Base-by-base conservation (phyloP, 2,888 invertebrate genomes). In the Cerastis leucographa region DNA sequence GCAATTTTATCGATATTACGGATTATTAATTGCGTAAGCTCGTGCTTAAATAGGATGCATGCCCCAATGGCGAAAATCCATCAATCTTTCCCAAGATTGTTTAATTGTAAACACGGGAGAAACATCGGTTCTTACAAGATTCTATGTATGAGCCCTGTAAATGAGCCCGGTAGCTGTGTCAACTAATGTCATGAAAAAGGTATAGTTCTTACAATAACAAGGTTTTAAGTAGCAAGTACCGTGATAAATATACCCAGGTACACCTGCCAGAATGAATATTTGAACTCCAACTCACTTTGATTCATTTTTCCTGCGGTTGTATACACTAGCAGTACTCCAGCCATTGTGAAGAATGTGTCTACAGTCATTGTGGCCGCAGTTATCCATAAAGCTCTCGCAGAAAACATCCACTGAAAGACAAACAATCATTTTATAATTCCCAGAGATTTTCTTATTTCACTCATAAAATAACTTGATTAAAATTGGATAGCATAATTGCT, bases 271-370 rank as follows among this genome's bases (percentile, higher is more conserved):
- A 17, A 56, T 40, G 2, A 29, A 62, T 46, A 40, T 54, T 46
- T 0, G 7, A 49, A 64, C 25, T 35, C 3, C 4, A 6, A 90
- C 92, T 91, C 86, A 95, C 95, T 81, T 87, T 91, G 89, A 40
- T 85, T 90, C 64, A 94, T 78, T 81, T 95, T 95, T 9, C 92
- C 91, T 14, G 88, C 91, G 3, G 92, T 89, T 0, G 94, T 93
- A 44, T 95, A 95, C 0, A 95, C 94, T 2, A 94, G 56, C 0
- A 95, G 86, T 8, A 95, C 72, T 9, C 95, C 95, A 46, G 91
- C 90, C 35, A 95, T 74, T 49, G 92, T 86, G 88, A 97, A 97
- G 90, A 98, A 98, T 0, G 97, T 97, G 84, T 98, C 98, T 0
- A 97, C 97, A 19, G 97, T 96, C 3, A 97, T 94, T 5, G 97